Evolutionary conservation across 1,140 invertebrate species (phyloP).

Genomic region (Tetramorium parvispinum): DNA sequence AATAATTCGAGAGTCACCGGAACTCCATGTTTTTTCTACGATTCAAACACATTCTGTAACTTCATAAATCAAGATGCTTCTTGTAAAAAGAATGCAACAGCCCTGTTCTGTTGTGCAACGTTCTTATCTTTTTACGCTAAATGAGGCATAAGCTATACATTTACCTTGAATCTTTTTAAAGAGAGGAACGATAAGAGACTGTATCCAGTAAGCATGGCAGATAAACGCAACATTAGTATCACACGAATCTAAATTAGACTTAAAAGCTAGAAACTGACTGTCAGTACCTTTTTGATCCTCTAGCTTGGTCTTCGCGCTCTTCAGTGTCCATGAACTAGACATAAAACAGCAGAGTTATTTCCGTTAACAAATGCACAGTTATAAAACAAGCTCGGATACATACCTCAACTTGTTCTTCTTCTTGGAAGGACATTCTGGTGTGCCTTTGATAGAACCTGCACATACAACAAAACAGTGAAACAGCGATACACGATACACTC

Average conservation of each 20-base stretch:
- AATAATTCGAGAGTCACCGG: slow-evolving; percentile 83
- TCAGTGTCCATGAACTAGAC: slow-evolving; percentile 68
- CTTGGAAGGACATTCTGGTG: slow-evolving; percentile 78
- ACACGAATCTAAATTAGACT: slow-evolving; percentile 34
- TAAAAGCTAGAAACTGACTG: slow-evolving; percentile 2
- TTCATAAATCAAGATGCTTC: slow-evolving; percentile 19
- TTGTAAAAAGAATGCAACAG: not conserved
- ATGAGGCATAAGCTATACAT: slow-evolving; percentile 2
- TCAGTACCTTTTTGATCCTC: slow-evolving; percentile 77
- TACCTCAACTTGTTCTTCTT: slow-evolving; percentile 82
- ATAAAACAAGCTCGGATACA: slow-evolving; percentile 12
- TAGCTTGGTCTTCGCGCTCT: slow-evolving; percentile 65
- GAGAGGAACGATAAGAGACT: slow-evolving; percentile 81
- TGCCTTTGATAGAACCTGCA: slow-evolving; percentile 78
- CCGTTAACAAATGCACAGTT: not conserved
- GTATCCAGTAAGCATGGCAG: slow-evolving; percentile 75
- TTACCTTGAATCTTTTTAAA: slow-evolving; percentile 82
- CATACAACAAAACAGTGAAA: slow-evolving; percentile 12
- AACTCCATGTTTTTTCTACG: slow-evolving; percentile 76
- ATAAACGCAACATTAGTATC: slow-evolving; percentile 72
- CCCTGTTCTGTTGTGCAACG: not conserved
- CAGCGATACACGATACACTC: not conserved
- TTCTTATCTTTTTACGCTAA: slow-evolving; percentile 19
- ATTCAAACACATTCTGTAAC: slow-evolving; percentile 42
- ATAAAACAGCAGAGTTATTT: slow-evolving; percentile 28